A percentile compares a stretch with the other conserved stretches of the same genome.
Conservation (phyloP, 2,888 invertebrate species). For the Lagria hirta region DNA sequence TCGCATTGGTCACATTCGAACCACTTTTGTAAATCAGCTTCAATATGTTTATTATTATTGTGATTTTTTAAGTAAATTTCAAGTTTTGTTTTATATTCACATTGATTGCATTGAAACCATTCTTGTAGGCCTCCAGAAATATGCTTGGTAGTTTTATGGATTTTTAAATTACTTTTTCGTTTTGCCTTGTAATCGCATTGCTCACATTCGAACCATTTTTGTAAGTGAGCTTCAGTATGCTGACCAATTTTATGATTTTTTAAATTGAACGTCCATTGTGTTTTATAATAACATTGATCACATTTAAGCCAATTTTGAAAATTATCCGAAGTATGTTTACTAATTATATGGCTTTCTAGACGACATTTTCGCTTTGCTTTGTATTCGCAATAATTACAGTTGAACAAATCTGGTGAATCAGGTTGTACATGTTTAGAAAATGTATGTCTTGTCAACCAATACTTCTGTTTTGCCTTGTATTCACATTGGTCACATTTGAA, state of each 20-base stretch:
- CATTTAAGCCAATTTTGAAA: constrained; percentile 2
- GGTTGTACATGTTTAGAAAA: constrained; percentile 1
- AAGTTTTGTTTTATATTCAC: no score
- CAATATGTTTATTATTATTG: no score
- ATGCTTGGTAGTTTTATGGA: no score
- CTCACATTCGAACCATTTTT: constrained; percentile 16
- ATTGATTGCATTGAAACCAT: no score
- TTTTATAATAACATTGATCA: constrained; percentile 9
- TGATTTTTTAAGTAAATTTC: no score
- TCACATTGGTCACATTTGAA: not conserved
- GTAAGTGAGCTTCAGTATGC: constrained; percentile 1
- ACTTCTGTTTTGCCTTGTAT: not conserved
- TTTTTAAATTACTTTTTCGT: no score
- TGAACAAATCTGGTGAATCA: constrained; percentile 6
- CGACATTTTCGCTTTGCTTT: constrained; percentile 9
- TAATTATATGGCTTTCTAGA: constrained; percentile 8
- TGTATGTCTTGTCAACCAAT: constrained; percentile 1
- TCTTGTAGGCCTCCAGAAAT: no score
- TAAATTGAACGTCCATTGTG: constrained; percentile 8
- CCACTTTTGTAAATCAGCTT: no score
- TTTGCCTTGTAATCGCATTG: constrained; percentile 9
- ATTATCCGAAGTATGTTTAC: constrained; percentile 3
- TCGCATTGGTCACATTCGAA: no score
- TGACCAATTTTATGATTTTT: constrained; percentile 2
- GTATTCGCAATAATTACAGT: constrained; percentile 17